phyloP scores from a whole-genome alignment of 2,113 vertebrate genomes.

The Phyllopteryx taeniolatus region DNA sequence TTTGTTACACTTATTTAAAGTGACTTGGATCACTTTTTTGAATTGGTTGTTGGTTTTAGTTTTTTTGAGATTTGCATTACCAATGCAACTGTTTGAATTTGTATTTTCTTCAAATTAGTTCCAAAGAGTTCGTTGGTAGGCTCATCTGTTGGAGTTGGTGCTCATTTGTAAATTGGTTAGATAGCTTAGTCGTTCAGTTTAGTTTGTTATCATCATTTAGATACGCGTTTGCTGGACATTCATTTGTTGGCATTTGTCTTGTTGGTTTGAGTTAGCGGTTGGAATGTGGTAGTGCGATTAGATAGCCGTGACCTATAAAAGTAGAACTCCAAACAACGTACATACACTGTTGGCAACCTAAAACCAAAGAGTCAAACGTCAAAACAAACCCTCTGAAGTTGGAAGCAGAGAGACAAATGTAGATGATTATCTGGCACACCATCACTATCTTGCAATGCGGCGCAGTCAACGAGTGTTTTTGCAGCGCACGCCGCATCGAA shows the following conservation, averaged over 20 bases:
- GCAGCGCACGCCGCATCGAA: not conserved
- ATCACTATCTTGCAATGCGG: not conserved
- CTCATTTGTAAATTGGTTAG: not conserved
- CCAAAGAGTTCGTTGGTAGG: not conserved
- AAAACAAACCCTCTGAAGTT: not conserved
- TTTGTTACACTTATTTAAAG: no score
- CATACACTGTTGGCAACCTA: not conserved
- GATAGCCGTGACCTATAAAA: not conserved
- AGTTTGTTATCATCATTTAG: no score
- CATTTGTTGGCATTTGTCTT: not conserved
- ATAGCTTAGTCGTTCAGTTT: not conserved
- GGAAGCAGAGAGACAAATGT: not conserved
- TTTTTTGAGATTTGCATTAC: no score
- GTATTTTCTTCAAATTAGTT: no score
- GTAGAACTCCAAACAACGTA: not conserved
- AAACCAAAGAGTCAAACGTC: no score
- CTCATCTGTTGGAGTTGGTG: not conserved
- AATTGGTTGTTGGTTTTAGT: no score
- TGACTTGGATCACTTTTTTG: no score
- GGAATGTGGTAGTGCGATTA: not conserved
- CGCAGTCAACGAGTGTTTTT: not conserved
- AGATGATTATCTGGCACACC: not conserved
- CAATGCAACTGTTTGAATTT: no score
- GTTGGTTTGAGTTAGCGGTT: not conserved
- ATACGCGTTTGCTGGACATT: not conserved